Percentiles rank a stretch among this genome's conserved stretches.
Conservation (phyloP, 1,140 invertebrate genomes). For the Magallana ariakensis region DNA sequence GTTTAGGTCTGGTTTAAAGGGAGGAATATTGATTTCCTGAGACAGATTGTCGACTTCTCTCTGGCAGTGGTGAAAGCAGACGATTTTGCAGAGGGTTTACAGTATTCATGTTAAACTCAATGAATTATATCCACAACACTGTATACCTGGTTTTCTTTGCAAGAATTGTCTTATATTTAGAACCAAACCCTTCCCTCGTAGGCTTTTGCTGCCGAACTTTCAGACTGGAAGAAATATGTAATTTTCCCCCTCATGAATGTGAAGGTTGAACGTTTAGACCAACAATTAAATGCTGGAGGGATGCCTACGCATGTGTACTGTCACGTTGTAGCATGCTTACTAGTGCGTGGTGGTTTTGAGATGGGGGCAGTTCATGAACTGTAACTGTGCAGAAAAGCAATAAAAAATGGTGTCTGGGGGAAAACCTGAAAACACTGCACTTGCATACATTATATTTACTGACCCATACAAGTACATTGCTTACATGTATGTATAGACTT, state of each 20-base stretch:
- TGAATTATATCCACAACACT: slow-evolving; percentile 36
- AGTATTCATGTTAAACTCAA: slow-evolving; percentile 34
- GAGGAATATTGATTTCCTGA: slow-evolving; percentile 10
- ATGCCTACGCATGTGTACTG: slow-evolving; percentile 13
- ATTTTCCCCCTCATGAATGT: background rate
- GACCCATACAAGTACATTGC: background rate
- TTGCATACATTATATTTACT: slow-evolving; percentile 12
- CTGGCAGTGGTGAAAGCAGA: background rate
- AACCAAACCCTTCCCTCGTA: slow-evolving; percentile 23
- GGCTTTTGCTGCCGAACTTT: slow-evolving; percentile 25
- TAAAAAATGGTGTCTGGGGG: background rate
- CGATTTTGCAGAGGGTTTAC: slow-evolving; percentile 32
- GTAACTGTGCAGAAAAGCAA: slow-evolving; percentile 1
- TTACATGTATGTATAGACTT: background rate
- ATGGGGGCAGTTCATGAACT: slow-evolving; percentile 13
- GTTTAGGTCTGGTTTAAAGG: background rate
- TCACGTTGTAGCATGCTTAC: slow-evolving; percentile 21
- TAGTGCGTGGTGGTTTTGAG: slow-evolving; percentile 1
- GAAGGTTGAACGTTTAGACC: slow-evolving; percentile 5
- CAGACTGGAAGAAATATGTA: background rate
- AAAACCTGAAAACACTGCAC: background rate
- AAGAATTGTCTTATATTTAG: slow-evolving; percentile 39
- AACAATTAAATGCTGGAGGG: background rate
- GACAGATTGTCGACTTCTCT: background rate
- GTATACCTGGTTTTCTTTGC: slow-evolving; percentile 38